Conservation (phyloP, 2,888 invertebrate species). For the Conistra vaccinii region DNA sequence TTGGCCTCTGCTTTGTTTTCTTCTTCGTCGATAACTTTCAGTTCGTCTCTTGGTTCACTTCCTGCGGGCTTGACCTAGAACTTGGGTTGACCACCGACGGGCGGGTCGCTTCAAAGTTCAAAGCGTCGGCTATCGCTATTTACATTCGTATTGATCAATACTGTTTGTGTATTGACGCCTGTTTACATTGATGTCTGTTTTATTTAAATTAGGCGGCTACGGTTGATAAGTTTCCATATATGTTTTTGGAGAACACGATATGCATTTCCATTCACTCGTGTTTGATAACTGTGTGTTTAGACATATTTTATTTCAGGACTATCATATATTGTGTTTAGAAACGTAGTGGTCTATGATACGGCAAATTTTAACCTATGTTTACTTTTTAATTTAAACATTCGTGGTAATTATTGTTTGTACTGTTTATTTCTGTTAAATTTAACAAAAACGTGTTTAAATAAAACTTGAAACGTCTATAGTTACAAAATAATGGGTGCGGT, state of each 20-base stretch:
- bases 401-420: background rate
- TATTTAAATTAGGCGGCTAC: background rate
- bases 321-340: conserved; percentile 1
- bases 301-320: background rate
- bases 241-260: conserved; percentile 5
- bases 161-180: conserved; percentile 19
- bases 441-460: conserved; percentile 13
- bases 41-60: conserved; percentile 18
- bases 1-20: conserved; percentile 5
- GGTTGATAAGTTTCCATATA: background rate
- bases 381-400: background rate
- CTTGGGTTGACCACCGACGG: conserved; percentile 36
- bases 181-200: conserved; percentile 15
- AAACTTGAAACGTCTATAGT: conserved; percentile 5
- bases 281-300: conserved; percentile 10
- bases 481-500: conserved; percentile 13
- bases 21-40: background rate
- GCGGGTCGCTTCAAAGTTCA: conserved; percentile 38
- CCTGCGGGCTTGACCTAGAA: conserved; percentile 40
- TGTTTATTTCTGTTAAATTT: background rate
- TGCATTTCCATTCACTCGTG: conserved; percentile 1
- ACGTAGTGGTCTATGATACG: background rate
- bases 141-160: conserved; percentile 23
- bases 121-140: conserved; percentile 32
- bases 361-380: conserved; percentile 4